phyloP scores from a whole-genome alignment of 1,140 invertebrate genomes.

The Euwallacea fornicatus region DNA sequence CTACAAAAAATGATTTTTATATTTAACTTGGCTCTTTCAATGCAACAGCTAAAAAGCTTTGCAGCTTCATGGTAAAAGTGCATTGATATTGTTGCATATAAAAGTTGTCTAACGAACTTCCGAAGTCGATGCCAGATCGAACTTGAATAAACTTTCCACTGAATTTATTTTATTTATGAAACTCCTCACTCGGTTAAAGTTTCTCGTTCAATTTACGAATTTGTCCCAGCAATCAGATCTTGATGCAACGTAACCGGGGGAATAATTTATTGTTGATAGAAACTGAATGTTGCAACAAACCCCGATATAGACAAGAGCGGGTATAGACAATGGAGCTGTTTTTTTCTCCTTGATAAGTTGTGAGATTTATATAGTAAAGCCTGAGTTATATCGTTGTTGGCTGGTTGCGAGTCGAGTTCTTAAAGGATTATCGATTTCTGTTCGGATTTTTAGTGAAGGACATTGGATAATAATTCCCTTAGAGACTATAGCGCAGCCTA shows the following conservation, averaged over 20 bases:
- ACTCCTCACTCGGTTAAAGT: background rate
- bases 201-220: constrained; percentile 5
- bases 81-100: background rate
- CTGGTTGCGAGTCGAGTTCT: background rate
- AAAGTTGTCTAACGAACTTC: background rate
- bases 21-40: no score
- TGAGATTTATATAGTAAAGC: background rate
- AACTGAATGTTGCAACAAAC: constrained; percentile 1
- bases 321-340: background rate
- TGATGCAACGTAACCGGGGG: background rate
- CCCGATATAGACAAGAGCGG: background rate
- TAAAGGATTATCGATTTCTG: background rate
- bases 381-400: constrained; percentile 3
- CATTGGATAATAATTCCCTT: background rate
- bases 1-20: no score
- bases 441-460: constrained; percentile 1
- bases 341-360: constrained; percentile 3
- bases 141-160: background rate
- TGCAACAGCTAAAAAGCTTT: no score
- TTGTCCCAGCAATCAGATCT: constrained; percentile 6
- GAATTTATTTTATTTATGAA: constrained; percentile 7
- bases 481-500: constrained; percentile 1
- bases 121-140: background rate
- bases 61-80: background rate
- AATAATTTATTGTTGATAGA: constrained; percentile 4